Conservation (phyloP, 2,888 invertebrate species). For the Phortica okadai region DNA sequence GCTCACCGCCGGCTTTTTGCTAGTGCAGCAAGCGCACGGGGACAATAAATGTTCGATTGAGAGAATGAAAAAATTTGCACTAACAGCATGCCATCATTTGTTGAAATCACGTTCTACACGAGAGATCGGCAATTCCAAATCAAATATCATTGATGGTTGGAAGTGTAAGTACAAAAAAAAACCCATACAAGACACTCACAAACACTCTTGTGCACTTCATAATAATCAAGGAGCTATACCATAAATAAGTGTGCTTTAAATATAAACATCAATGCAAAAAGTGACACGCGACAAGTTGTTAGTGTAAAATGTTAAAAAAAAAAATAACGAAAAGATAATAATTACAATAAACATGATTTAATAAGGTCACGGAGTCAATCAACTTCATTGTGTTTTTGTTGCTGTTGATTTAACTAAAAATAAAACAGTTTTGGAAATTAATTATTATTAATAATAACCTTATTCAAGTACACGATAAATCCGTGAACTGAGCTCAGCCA, state of each 20-base stretch:
- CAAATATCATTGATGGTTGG: no score
- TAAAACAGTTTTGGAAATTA: not conserved
- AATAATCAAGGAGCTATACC: conserved; percentile 18
- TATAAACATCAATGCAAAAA: conserved; percentile 15
- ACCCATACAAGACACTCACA: not conserved
- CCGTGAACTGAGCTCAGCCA: conserved; percentile 35
- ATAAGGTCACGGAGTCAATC: conserved; percentile 71
- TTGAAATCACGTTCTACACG: no score
- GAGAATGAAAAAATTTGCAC: not conserved
- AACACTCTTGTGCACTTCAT: not conserved
- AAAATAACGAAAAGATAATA: not conserved
- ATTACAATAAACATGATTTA: conserved; percentile 32
- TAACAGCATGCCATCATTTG: not conserved
- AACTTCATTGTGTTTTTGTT: conserved; percentile 52
- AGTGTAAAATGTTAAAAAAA: not conserved
- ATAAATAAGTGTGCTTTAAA: conserved; percentile 25
- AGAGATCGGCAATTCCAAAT: no score
- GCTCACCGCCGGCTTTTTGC: not conserved
- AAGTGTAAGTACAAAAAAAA: not conserved
- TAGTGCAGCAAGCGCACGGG: no score
- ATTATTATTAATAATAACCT: conserved; percentile 16
- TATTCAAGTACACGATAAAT: conserved; percentile 35
- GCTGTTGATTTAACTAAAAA: conserved; percentile 25
- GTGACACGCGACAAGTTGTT: conserved; percentile 12
- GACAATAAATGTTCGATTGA: no score